Evolutionary conservation across 64 coral and sea anemone species (phyloP).

Genomic region (Pachyseris speciosa): DNA sequence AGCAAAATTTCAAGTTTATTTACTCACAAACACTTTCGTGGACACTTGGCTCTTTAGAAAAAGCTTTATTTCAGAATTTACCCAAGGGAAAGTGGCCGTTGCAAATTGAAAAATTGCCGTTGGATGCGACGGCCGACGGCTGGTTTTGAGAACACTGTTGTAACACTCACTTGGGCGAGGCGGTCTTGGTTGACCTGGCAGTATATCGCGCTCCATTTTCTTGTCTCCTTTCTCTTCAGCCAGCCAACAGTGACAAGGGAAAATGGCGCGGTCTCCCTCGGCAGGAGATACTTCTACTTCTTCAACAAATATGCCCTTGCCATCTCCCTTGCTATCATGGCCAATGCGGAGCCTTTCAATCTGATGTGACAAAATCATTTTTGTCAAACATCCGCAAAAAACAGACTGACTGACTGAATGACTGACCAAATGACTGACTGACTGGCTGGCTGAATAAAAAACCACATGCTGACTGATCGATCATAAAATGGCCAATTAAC

Average conservation of each 20-base stretch:
- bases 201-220: constrained; percentile 79
- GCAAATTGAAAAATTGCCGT: too few species aligned
- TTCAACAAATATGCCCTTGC: constrained; percentile 92
- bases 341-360: constrained; percentile 92
- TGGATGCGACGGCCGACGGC: too few species aligned
- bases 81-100: too few species aligned
- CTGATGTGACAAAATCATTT: constrained; percentile 19
- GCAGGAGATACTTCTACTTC: constrained; percentile 93
- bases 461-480: too few species aligned
- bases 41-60: too few species aligned
- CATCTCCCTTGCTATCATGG: constrained; percentile 91
- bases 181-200: constrained; percentile 80
- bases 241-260: constrained; percentile 91
- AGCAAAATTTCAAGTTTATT: too few species aligned
- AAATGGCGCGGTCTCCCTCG: constrained; percentile 80
- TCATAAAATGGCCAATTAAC: too few species aligned
- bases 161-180: constrained; percentile 80
- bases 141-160: too few species aligned
- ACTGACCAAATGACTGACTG: neutral
- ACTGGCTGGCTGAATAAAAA: too few species aligned
- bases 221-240: constrained; percentile 81
- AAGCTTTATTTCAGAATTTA: too few species aligned
- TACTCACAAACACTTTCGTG: too few species aligned
- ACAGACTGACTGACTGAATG: neutral
- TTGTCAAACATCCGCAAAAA: neutral